Percentiles rank a stretch among this genome's conserved stretches.
These are phyloP conservation scores for Drosophila leontia DNA, from an alignment of 1,140 invertebrate species.

Conservation along the genomic window DNA sequence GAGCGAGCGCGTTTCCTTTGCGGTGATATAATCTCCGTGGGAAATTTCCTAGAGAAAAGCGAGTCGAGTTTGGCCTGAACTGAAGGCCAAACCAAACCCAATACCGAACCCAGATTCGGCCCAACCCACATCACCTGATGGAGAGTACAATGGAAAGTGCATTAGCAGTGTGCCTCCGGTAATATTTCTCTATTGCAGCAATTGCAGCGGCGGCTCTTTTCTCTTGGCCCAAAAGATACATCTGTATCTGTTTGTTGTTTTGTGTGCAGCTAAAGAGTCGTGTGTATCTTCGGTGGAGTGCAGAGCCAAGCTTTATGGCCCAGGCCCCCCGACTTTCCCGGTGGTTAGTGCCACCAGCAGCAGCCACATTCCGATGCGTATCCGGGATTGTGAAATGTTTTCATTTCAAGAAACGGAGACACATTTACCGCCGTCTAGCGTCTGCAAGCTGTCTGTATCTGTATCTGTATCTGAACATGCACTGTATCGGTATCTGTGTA, in stretches of 20 bases:
- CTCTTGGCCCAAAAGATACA: constrained; percentile 29
- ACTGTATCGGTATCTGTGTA: constrained; percentile 18
- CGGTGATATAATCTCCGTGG: constrained; percentile 49
- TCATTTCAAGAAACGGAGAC: constrained; percentile 72
- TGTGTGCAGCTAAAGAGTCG: constrained; percentile 13
- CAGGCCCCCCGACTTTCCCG: constrained; percentile 28
- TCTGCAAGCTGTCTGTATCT: constrained; percentile 70
- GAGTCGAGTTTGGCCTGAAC: constrained; percentile 41
- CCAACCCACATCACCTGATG: constrained; percentile 29
- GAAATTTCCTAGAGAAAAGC: constrained; percentile 25
- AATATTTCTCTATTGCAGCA: constrained; percentile 49
- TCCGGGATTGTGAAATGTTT: constrained; percentile 83
- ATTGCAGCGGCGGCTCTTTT: constrained; percentile 33
- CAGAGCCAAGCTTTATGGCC: constrained; percentile 66
- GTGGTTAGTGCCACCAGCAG: constrained; percentile 43
- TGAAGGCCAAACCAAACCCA: constrained; percentile 35
- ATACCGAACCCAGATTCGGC: constrained; percentile 6
- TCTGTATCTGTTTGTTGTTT: constrained; percentile 12
- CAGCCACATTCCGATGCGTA: constrained; percentile 78
- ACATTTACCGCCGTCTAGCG: constrained; percentile 68
- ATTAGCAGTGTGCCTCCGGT: constrained; percentile 34
- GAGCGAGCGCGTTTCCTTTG: constrained; percentile 23
- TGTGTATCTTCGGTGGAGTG: constrained; percentile 41
- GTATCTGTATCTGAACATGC: constrained; percentile 18
- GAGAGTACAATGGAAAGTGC: constrained; percentile 51